phyloP scores from a whole-genome alignment of 2,888 invertebrate genomes.

The Ichneumon xanthorius region DNA sequence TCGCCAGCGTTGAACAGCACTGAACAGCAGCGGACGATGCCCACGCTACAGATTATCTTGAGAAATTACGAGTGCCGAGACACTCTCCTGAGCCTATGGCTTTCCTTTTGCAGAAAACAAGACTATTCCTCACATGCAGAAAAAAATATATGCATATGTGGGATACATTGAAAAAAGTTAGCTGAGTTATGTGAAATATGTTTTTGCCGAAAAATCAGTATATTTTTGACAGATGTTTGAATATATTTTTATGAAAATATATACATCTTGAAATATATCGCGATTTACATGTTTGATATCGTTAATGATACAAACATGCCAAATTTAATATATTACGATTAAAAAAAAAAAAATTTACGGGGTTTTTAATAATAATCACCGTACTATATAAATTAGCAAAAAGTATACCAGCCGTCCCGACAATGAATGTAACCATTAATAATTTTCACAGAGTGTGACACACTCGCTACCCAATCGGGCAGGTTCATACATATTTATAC shows the following conservation, averaged over 20 bases:
- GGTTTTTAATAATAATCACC: too few relatives aligned
- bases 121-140: constrained; percentile 13
- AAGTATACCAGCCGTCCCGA: not conserved
- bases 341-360: too few relatives aligned
- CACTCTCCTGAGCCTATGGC: constrained; percentile 70
- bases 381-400: too few relatives aligned
- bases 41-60: constrained; percentile 82
- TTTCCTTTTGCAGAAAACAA: constrained; percentile 78
- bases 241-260: too few relatives aligned
- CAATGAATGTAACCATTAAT: constrained; percentile 6
- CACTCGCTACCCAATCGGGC: not conserved
- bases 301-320: too few relatives aligned
- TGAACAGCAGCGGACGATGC: constrained; percentile 70
- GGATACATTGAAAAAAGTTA: too few relatives aligned
- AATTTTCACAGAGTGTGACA: not conserved
- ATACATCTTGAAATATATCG: too few relatives aligned
- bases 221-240: too few relatives aligned
- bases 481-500: constrained; percentile 1
- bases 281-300: too few relatives aligned
- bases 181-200: too few relatives aligned
- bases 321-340: too few relatives aligned
- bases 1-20: constrained; percentile 24
- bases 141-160: not conserved
- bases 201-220: too few relatives aligned
- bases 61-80: constrained; percentile 81